phyloP scores from a whole-genome alignment of 2,113 vertebrate genomes.

The Taxidea taxus region DNA sequence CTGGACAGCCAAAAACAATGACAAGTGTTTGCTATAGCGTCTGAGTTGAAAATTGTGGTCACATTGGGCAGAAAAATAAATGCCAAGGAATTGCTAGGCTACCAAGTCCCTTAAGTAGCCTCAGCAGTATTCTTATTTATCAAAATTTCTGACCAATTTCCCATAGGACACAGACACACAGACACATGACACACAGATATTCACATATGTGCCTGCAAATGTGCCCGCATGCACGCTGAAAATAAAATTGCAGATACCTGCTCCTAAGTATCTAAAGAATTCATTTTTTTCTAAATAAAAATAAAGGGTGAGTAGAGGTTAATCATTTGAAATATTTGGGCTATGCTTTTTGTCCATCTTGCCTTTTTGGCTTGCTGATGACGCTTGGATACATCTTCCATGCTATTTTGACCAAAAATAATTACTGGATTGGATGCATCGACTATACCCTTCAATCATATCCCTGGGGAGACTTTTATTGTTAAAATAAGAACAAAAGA shows the following conservation, averaged over 20 bases:
- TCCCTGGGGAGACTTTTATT: neutral
- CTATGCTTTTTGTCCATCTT: neutral
- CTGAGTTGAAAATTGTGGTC: neutral
- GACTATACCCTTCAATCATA: neutral
- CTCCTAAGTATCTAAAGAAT: neutral
- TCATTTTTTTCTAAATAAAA: neutral
- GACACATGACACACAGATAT: neutral
- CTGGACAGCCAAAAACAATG: neutral
- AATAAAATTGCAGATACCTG: neutral
- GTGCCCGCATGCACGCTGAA: fast-evolving
- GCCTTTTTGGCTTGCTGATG: neutral
- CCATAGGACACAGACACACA: neutral
- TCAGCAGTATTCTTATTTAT: neutral
- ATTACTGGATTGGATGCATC: neutral
- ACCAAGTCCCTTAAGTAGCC: neutral
- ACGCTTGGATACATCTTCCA: neutral
- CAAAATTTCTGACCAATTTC: neutral
- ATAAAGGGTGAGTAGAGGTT: neutral
- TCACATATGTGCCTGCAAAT: too few species aligned
- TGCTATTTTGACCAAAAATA: neutral
- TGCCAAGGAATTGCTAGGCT: neutral
- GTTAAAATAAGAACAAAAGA: neutral
- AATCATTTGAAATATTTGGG: neutral
- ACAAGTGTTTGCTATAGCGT: neutral
- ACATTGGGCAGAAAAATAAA: neutral